Conservation (phyloP, 2,888 invertebrate genomes). For the Morinoia aosen region DNA sequence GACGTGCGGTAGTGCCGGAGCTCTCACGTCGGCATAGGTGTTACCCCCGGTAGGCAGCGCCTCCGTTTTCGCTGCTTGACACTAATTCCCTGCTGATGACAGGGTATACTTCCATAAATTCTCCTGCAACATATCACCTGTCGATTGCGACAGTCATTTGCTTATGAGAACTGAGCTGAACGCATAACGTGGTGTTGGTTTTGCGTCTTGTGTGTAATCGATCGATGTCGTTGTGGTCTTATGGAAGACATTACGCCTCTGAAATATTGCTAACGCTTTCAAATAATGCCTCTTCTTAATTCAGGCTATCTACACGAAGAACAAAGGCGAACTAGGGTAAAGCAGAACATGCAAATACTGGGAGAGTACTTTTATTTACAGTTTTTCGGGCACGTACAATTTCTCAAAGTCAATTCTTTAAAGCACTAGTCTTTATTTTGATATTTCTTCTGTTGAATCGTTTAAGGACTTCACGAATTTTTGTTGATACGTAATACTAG, state of each 20-base stretch:
- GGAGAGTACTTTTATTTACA: background rate
- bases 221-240: conserved; percentile 16
- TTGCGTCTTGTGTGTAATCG: conserved; percentile 20
- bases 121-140: conserved; percentile 34
- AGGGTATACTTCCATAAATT: conserved; percentile 51
- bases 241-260: background rate
- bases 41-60: background rate
- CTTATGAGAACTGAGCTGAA: conserved; percentile 5
- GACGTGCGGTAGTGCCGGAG: background rate
- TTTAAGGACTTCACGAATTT: background rate
- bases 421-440: background rate
- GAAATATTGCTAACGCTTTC: conserved; percentile 30
- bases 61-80: conserved; percentile 48
- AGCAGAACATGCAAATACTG: background rate
- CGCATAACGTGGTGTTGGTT: conserved; percentile 40
- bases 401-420: background rate
- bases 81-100: conserved; percentile 41
- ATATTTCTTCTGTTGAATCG: background rate
- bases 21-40: background rate
- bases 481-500: background rate
- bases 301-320: background rate
- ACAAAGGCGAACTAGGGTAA: background rate
- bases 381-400: background rate
- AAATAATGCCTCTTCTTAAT: background rate
- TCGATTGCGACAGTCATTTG: conserved; percentile 43